Conservation (phyloP, 2,797 vertebrate genomes). For the Smutsia gigantea region DNA sequence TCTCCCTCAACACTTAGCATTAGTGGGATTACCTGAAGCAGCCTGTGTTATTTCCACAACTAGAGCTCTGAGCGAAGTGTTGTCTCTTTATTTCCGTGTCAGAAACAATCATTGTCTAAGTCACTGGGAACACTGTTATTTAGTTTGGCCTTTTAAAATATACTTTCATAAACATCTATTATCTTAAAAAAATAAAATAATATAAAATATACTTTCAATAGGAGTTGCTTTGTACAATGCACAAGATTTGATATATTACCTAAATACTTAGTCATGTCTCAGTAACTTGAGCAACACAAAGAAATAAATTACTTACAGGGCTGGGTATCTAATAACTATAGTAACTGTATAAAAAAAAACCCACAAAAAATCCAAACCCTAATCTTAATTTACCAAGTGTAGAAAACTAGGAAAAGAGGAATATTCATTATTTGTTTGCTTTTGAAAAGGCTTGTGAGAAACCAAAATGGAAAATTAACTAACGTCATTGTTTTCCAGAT, state of each 20-base stretch:
- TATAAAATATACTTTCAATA: background rate
- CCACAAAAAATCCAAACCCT: background rate
- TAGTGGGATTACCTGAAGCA: background rate
- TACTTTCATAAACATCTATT: background rate
- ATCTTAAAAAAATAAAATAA: background rate
- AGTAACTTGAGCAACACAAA: conserved; percentile 21
- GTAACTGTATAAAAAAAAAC: background rate
- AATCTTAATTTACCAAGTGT: conserved; percentile 34
- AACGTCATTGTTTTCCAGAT: conserved; percentile 5
- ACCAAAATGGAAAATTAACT: background rate
- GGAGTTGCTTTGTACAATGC: background rate
- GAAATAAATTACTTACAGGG: background rate
- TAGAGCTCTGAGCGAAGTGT: background rate
- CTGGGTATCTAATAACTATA: background rate
- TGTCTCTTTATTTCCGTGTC: conserved; percentile 7
- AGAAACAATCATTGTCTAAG: background rate
- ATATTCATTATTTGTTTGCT: background rate
- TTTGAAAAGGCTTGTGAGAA: conserved; percentile 45
- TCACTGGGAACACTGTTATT: background rate
- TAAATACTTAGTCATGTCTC: conserved; percentile 44
- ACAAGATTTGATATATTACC: background rate
- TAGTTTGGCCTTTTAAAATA: background rate
- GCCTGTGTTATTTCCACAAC: background rate
- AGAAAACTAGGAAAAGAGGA: background rate
- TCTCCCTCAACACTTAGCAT: background rate